A percentile compares a stretch with the other conserved stretches of the same genome.
phyloP scores from a whole-genome alignment of 2,113 vertebrate species.

The Ophthalmolycus amberensis region DNA sequence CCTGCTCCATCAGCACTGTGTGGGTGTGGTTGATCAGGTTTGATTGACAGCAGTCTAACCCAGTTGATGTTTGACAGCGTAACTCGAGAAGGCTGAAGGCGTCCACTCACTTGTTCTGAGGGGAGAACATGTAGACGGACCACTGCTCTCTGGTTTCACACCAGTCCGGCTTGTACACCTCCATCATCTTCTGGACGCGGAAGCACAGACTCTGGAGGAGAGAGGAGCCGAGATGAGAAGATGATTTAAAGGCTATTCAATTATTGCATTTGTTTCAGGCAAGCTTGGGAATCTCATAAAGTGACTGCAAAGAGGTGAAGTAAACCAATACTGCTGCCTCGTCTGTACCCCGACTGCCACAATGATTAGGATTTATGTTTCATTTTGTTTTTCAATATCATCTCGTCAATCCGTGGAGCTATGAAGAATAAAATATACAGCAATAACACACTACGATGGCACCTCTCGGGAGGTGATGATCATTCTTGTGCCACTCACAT shows the following conservation, averaged over 20 bases:
- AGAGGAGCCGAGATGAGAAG: not conserved
- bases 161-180: conserved; percentile 96
- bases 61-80: no score
- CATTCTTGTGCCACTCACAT: conserved; percentile 84
- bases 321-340: not conserved
- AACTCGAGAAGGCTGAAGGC: not conserved
- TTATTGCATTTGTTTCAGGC: not conserved
- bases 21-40: not conserved
- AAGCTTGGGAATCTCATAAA: not conserved
- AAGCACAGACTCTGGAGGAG: conserved; percentile 90
- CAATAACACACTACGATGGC: not conserved
- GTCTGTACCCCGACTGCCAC: conserved; percentile 3
- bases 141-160: conserved; percentile 93
- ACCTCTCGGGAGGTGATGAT: not conserved
- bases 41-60: not conserved
- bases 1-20: no score
- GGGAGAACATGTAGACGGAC: conserved; percentile 97
- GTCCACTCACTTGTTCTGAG: conserved; percentile 90
- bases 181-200: conserved; percentile 96
- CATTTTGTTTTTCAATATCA: conserved; percentile 7
- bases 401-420: not conserved
- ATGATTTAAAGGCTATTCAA: not conserved
- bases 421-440: not conserved
- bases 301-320: conserved; percentile 5
- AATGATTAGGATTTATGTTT: conserved; percentile 9